Evolutionary conservation across 2,888 invertebrate genomes (phyloP).

Genomic region (Melieria picta): DNA sequence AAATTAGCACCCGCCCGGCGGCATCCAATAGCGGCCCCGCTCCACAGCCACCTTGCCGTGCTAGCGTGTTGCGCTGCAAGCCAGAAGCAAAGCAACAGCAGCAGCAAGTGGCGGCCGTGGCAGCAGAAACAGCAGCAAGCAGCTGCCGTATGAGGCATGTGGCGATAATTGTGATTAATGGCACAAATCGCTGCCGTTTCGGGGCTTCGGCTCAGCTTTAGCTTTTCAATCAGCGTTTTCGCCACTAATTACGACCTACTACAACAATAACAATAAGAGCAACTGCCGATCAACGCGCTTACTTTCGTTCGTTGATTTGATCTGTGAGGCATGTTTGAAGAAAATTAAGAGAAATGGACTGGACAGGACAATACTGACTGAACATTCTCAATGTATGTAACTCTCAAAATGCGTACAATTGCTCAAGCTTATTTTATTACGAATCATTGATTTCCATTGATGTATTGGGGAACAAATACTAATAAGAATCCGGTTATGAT

Average conservation of each 20-base stretch:
- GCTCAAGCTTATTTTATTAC: no score
- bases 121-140: neutral
- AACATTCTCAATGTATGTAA: no score
- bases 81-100: neutral
- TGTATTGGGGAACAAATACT: no score
- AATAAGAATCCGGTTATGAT: no score
- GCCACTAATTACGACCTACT: constrained; percentile 25
- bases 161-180: constrained; percentile 64
- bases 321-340: no score
- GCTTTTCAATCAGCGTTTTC: constrained; percentile 30
- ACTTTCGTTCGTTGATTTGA: constrained; percentile 29
- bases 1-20: constrained; percentile 18
- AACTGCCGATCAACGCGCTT: no score
- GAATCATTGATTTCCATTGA: no score
- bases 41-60: neutral
- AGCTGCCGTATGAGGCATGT: constrained; percentile 46
- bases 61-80: neutral
- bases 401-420: no score
- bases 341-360: no score
- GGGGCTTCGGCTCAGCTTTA: neutral
- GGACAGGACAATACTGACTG: no score
- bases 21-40: constrained; percentile 27
- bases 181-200: constrained; percentile 49
- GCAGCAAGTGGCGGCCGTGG: neutral
- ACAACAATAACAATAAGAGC: no score